Base-by-base conservation (phyloP, 2,113 vertebrate genomes). In the Turnix velox region DNA sequence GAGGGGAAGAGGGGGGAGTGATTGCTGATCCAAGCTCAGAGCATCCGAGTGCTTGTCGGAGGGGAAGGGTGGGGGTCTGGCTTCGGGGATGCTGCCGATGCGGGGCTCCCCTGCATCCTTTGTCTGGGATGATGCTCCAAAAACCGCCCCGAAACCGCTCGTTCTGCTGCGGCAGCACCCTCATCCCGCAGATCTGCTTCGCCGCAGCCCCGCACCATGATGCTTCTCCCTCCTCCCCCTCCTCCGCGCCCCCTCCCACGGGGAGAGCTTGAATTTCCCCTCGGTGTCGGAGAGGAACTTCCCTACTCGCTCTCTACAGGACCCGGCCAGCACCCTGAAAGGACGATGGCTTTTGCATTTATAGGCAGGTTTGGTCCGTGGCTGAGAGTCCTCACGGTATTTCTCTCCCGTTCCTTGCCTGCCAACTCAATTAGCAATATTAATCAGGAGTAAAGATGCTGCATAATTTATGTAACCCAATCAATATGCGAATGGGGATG, bases 401-500 rank as follows among this genome's bases (percentile, higher is more conserved):
- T 82, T 69, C 94, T 58, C 63, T 52, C 49, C 67, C 73, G 40
- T 49, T 76, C 69, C 68, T 39, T 22, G 2, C 45, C 28, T 20
- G 76, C 89, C 49, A 42, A 24, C 54, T 95, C 91, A 48, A 77
- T 76, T 95, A 91, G 67, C 91, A 43, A 0, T 76, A 79, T 93
- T 95, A 95, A 92, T 93, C 92, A 69, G 92, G 89, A 66, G 84
- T 55, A n/a, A 85, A 85, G 68, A 49, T 80, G 67, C 74, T 94
- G 85, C 91, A 96, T 97, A 95, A 97, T 95, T 96, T 87, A 97
- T 96, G 80, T 87, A 71, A 88, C 67, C 1, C 13, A 58, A 94
- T 96, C 92, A 61, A 91, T 93, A 95, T 69, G 88, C 8, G 4
- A 93, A 87, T 73, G 12, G 91, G 63, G 92, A 81, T 65, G 75